Conservation (phyloP, 2,888 invertebrate species). For the Lithophane leautieri region DNA sequence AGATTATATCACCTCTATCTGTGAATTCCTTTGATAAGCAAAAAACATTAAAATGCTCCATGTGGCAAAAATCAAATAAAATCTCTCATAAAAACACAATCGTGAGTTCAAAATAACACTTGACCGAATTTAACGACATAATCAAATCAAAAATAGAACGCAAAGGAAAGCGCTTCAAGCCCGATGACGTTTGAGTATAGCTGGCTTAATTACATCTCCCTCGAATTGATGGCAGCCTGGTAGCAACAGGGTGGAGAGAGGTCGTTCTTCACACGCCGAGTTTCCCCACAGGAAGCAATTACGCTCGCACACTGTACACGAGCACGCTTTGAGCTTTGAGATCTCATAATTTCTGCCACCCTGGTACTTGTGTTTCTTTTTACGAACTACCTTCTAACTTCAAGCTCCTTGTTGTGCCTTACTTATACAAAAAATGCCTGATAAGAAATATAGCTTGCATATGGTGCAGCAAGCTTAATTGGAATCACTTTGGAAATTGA, state of each 20-base stretch:
- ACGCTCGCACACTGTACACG: slow-evolving; percentile 71
- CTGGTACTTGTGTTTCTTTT: slow-evolving; percentile 70
- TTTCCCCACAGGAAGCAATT: slow-evolving; percentile 82
- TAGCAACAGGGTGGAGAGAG: slow-evolving; percentile 74
- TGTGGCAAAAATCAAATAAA: slow-evolving; percentile 10
- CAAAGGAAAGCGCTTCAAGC: slow-evolving; percentile 51
- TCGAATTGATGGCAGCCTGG: slow-evolving; percentile 77
- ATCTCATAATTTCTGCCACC: slow-evolving; percentile 75
- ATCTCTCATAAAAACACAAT: slow-evolving; percentile 18
- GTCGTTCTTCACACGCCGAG: slow-evolving; percentile 79
- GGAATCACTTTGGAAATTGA: not conserved
- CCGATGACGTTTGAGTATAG: slow-evolving; percentile 62
- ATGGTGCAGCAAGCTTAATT: not conserved
- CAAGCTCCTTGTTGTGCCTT: slow-evolving; percentile 1
- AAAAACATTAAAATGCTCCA: slow-evolving; percentile 2
- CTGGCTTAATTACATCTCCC: slow-evolving; percentile 73
- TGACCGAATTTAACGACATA: slow-evolving; percentile 50
- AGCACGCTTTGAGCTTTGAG: slow-evolving; percentile 74
- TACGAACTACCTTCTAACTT: slow-evolving; percentile 48
- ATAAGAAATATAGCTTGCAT: not conserved
- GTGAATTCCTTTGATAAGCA: not conserved
- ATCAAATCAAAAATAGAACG: slow-evolving; percentile 58
- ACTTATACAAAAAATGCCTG: not conserved
- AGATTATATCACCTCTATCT: not conserved
- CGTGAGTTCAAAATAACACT: slow-evolving; percentile 34